Base-by-base conservation (phyloP, 2,888 invertebrate genomes). In the Drosophila phalerata region DNA sequence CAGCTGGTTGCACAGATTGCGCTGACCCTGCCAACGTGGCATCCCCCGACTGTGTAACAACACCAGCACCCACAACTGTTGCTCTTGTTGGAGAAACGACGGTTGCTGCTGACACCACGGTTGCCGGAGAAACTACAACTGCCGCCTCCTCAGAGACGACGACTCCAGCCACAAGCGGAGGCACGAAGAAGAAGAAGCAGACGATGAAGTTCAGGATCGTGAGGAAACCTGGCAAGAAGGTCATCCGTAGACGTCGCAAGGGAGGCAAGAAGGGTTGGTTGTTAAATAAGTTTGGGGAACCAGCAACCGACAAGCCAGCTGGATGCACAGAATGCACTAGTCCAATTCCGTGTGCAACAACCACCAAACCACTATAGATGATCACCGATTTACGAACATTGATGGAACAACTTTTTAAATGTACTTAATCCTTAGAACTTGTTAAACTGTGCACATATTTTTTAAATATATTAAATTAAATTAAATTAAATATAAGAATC, bases 81-180 rank as follows among this genome's bases (percentile, higher is more conserved):
- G n/a, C n/a, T n/a, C n/a, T n/a, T n/a, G n/a, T n/a, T n/a, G n/a
- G n/a, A n/a, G 47, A 32, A 0, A 25, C 67, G 9, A 37, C 62
- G 1, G 28, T 3, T 2, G 45, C 45, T 1, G 30, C 4, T 13
- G 49, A 37, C 0, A 51, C 58, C 8, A 51, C 63, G 1, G 13
- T 45, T 1, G 43, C 25, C 9, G 22, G 22, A 22, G 22, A 22
- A 22, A 22, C 57, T 8, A 49, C 62, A 3, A 19, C 52, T 1
- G 43, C 25, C 9, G 5, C 62, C 8, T 61, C 38, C 9, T 17
- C 32, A 2, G 65, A 25, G 0, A 65, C 67, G 2, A 65, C 67
- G 3, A 13, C 52, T 6, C 0, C 13, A 13, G 11, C 19, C 9
- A 25, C 15, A 17, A 3, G 25, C 4, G 32, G 37, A 3, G 19